Percentiles rank a stretch among this genome's conserved stretches.
phyloP scores from a whole-genome alignment of 2,888 invertebrate species.

The Archaeoteleia sp. region DNA sequence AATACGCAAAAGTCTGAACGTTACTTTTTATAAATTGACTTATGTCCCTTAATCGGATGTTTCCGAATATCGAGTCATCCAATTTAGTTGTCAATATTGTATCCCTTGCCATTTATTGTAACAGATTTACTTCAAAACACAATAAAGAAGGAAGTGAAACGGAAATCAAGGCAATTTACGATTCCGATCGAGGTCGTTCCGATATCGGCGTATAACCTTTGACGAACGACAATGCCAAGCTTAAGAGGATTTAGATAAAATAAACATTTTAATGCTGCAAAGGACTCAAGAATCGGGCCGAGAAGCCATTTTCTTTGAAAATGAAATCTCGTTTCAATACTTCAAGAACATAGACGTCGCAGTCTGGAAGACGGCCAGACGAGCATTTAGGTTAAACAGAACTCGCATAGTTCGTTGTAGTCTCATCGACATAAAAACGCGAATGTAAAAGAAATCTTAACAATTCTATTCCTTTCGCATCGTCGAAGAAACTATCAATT shows the following conservation, averaged over 20 bases:
- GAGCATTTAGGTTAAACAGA: conserved; percentile 60
- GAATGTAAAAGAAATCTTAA: conserved; percentile 29
- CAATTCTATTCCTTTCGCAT: conserved; percentile 11
- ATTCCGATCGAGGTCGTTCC: conserved; percentile 11
- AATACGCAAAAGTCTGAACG: too few relatives aligned
- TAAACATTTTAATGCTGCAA: conserved; percentile 41
- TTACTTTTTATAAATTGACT: too few relatives aligned
- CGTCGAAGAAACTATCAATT: conserved; percentile 18
- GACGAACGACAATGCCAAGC: conserved; percentile 17
- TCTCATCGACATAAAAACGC: conserved; percentile 35
- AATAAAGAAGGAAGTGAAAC: conserved; percentile 1
- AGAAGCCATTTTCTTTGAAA: conserved; percentile 45
- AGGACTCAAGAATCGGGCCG: conserved; percentile 17
- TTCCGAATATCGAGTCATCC: too few relatives aligned
- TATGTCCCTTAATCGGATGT: too few relatives aligned
- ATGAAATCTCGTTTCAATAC: conserved; percentile 50
- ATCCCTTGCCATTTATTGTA: too few relatives aligned
- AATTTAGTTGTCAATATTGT: too few relatives aligned
- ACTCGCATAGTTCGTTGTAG: conserved; percentile 31
- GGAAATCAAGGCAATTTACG: conserved; percentile 13
- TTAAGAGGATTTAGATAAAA: conserved; percentile 42
- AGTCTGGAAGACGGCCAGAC: conserved; percentile 63
- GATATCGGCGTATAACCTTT: conserved; percentile 28
- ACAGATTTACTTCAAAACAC: too few relatives aligned
- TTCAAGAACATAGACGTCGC: conserved; percentile 51